Evolutionary conservation across 2,113 vertebrate species (phyloP).

Genomic region (Polyodon spathula): DNA sequence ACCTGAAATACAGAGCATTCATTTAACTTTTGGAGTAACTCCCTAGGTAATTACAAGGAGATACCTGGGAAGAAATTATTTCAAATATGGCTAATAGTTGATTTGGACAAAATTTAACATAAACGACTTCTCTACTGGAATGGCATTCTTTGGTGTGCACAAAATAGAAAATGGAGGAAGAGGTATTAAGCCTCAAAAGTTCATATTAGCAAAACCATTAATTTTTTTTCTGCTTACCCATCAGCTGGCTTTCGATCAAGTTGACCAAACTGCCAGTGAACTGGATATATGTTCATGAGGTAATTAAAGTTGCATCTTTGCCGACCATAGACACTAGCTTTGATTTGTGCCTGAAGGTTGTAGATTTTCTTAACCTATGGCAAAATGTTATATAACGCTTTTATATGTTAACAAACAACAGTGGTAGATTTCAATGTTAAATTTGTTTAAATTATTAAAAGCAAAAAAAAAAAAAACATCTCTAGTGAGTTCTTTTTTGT

Average conservation of each 20-base stretch:
- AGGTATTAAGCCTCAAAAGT: too few relatives aligned
- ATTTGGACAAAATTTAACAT: too few relatives aligned
- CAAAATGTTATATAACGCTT: neutral
- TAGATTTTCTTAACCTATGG: slow-evolving; percentile 11
- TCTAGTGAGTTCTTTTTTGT: neutral
- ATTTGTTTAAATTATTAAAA: neutral
- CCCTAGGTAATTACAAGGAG: too few relatives aligned
- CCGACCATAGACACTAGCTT: neutral
- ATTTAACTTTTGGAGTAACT: neutral
- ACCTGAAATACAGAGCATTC: slow-evolving; percentile 5
- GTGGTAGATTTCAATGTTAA: neutral
- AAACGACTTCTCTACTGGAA: too few relatives aligned
- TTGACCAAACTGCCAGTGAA: slow-evolving; percentile 19
- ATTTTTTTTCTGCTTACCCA: slow-evolving; percentile 5
- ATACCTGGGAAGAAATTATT: too few relatives aligned
- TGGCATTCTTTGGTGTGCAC: too few relatives aligned
- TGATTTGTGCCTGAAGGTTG: neutral
- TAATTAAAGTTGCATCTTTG: slow-evolving; percentile 15
- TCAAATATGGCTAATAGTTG: too few relatives aligned
- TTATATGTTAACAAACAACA: neutral
- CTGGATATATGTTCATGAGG: slow-evolving; percentile 14
- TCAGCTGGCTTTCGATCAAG: slow-evolving; percentile 11
- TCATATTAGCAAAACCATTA: too few relatives aligned
- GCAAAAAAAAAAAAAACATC: neutral
- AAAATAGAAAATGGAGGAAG: too few relatives aligned